Evolutionary conservation across 2,797 vertebrate genomes (phyloP), one percentile per base, ranked within the genome.

Genomic region (Coregonus ussuriensis): DNA sequence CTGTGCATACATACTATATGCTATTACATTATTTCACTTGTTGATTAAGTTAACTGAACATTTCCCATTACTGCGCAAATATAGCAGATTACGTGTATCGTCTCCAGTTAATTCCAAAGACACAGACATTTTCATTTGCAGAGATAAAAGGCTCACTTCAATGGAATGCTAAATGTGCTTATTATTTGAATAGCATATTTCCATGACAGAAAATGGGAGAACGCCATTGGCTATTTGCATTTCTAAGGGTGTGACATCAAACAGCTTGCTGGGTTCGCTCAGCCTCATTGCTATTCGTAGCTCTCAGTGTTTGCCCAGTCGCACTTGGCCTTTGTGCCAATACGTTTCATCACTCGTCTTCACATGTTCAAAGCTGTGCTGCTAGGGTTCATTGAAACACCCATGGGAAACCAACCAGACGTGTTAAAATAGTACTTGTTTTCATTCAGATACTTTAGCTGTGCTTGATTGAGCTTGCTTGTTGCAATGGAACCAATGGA

Each of bases 181-280:
- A 41, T 77, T 68, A 71, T 76, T 69, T 74, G 71, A 76, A 59
- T 74, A 63, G 69, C 70, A 74, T 56, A 82, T 82, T 84, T 82
- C 72, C 79, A 79, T 78, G 71, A 29, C 6, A 18, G 69, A 72
- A 29, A 78, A 67, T 37, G 18, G 25, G 59, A 78, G 63, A 72
- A 47, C 7, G 72, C 21, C 72, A 74, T 74, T 74, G 65, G 71
- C 11, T 37, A 85, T 87, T 87, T 80, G 76, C 84, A 85, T 84
- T 77, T 83, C 79, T 79, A 76, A 83, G 65, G 71, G 74, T 52
- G 76, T 63, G 29, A 79, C 80, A 83, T 85, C 83, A 84, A 83
- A 85, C 53, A 4, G 41, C 68, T 74, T 41, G 62, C 66, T 63
- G 29, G 74, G 18, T 76, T 81, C 18, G 73, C 66, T 74, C 66